A percentile compares a stretch with the other conserved stretches of the same genome.
Evolutionary conservation across 35 echinoderm and acorn worm genomes (phyloP).

Genomic region (Chiridota heheva): DNA sequence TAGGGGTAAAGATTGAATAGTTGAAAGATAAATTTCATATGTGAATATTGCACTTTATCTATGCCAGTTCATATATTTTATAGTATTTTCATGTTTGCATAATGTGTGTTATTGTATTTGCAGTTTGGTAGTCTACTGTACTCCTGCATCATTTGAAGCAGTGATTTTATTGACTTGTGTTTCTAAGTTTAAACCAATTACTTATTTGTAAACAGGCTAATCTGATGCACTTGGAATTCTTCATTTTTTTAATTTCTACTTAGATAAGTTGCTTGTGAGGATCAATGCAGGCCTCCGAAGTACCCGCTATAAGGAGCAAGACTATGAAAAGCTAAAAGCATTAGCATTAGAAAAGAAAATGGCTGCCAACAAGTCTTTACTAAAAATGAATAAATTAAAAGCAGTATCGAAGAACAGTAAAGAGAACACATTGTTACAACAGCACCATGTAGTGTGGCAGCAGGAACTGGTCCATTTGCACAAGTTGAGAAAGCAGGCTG

Average conservation of each 20-base stretch:
- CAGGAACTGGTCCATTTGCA: slow-evolving; percentile 59
- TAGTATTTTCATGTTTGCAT: neutral
- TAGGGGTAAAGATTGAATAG: too few relatives aligned
- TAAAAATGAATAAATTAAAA: slow-evolving; percentile 84
- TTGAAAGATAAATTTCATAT: too few relatives aligned
- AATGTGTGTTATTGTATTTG: neutral
- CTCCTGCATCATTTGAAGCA: neutral
- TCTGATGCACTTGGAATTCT: neutral
- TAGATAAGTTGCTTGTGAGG: slow-evolving; percentile 86
- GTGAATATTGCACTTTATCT: too few relatives aligned
- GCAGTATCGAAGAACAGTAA: slow-evolving; percentile 63
- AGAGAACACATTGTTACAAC: slow-evolving; percentile 84
- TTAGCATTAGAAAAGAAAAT: slow-evolving; percentile 81
- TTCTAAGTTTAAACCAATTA: neutral
- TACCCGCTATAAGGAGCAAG: slow-evolving; percentile 57
- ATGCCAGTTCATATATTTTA: neutral
- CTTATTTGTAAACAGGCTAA: neutral
- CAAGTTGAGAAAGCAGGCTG: slow-evolving; percentile 28
- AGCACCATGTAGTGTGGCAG: slow-evolving; percentile 79
- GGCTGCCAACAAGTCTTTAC: slow-evolving; percentile 65
- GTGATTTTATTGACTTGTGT: neutral
- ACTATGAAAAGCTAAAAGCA: slow-evolving; percentile 87
- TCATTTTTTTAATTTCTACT: neutral
- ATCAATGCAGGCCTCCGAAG: slow-evolving; percentile 89
- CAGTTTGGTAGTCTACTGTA: neutral